Evolutionary conservation across 2,888 invertebrate genomes (phyloP).

Genomic region (Acronicta leporina): DNA sequence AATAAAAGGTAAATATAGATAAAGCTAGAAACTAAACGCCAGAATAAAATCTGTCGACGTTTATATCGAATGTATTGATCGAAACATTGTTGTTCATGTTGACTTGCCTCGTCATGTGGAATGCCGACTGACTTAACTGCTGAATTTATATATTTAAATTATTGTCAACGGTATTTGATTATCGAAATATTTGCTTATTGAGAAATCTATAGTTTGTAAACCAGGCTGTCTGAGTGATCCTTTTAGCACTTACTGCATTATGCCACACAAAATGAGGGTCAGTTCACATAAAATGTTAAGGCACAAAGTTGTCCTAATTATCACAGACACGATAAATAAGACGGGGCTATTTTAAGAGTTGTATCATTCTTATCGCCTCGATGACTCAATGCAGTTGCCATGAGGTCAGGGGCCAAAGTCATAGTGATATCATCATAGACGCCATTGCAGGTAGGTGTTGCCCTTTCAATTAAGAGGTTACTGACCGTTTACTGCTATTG

Average conservation of each 20-base stretch:
- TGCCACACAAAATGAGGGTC: conserved; percentile 10
- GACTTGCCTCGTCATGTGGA: conserved; percentile 27
- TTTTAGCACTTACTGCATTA: conserved; percentile 24
- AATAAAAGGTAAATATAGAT: conserved; percentile 20
- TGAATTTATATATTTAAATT: too few relatives aligned
- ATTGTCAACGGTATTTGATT: conserved; percentile 18
- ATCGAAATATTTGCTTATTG: conserved; percentile 26
- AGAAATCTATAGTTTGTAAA: conserved; percentile 9
- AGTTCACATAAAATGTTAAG: conserved; percentile 21
- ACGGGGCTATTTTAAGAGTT: conserved; percentile 52
- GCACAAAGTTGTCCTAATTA: conserved; percentile 44
- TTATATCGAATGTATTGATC: conserved; percentile 30
- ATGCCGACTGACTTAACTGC: conserved; percentile 19
- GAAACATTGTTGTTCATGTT: conserved; percentile 32
- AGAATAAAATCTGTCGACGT: conserved; percentile 19
- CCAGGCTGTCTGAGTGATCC: conserved; percentile 7
- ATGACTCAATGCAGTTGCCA: conserved; percentile 57
- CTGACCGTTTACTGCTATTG: conserved; percentile 44
- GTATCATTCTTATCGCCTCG: conserved; percentile 60
- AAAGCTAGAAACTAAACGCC: conserved; percentile 11
- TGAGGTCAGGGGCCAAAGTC: conserved; percentile 63
- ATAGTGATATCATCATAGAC: conserved; percentile 60
- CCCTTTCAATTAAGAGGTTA: conserved; percentile 62
- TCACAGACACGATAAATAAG: conserved; percentile 41
- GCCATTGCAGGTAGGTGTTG: conserved; percentile 59